Evolutionary conservation across 2,888 invertebrate genomes (phyloP).

Genomic region (Strigamia maritima): DNA sequence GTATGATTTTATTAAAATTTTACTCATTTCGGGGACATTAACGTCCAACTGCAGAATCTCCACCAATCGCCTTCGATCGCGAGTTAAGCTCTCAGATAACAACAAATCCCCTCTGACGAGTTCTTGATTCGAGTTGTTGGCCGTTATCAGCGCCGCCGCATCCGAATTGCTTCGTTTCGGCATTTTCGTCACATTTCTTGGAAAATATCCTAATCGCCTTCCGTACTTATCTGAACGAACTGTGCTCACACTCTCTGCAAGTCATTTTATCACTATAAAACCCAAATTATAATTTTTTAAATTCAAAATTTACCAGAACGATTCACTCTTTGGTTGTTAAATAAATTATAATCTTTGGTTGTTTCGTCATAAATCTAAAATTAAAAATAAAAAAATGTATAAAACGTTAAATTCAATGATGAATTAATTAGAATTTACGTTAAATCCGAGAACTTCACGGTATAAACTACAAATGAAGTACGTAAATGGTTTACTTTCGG

Average conservation of each 20-base stretch:
- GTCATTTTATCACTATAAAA: background rate
- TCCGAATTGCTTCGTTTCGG: background rate
- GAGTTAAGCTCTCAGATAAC: background rate
- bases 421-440: background rate
- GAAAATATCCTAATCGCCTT: background rate
- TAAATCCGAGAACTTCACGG: background rate
- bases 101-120: background rate
- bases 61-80: background rate
- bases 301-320: background rate
- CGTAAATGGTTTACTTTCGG: background rate
- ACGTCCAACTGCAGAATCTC: background rate
- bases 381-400: background rate
- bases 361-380: background rate
- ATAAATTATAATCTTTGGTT: background rate
- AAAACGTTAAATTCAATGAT: background rate
- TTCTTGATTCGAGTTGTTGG: background rate
- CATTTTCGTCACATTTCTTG: background rate
- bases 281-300: background rate
- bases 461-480: background rate
- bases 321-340: background rate
- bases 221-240: background rate
- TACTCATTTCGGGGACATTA: background rate
- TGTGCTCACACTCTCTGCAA: background rate
- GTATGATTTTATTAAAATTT: background rate
- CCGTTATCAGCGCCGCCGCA: background rate